Conservation (phyloP, 2,113 vertebrate species). For the Heterotilapia buettikoferi region DNA sequence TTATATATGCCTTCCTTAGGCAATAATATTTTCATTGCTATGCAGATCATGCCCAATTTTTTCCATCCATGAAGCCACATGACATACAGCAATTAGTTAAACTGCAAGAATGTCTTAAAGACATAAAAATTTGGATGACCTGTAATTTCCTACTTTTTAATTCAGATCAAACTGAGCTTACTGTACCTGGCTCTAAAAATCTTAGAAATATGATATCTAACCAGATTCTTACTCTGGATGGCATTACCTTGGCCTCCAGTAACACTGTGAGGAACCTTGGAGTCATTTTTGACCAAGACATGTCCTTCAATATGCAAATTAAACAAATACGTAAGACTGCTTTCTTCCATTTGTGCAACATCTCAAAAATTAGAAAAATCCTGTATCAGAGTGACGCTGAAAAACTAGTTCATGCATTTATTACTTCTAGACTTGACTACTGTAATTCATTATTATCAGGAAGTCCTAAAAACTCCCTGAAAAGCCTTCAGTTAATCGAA, state of each 20-base stretch:
- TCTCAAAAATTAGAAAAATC: background rate
- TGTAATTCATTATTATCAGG: background rate
- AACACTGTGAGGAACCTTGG: fast-evolving
- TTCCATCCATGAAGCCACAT: background rate
- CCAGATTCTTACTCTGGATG: background rate
- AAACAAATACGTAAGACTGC: background rate
- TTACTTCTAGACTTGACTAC: background rate
- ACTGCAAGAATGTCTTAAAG: background rate
- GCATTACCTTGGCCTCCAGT: background rate
- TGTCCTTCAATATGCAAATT: background rate
- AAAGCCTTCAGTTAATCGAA: background rate
- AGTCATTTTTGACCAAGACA: background rate
- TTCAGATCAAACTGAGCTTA: background rate
- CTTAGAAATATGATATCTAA: background rate
- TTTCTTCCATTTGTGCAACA: background rate
- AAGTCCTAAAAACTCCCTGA: fast-evolving
- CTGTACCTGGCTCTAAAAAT: background rate
- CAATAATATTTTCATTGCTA: background rate
- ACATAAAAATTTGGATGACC: background rate
- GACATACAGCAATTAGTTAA: background rate
- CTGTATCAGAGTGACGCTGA: background rate
- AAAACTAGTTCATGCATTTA: background rate
- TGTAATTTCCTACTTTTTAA: background rate
- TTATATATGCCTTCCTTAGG: background rate
- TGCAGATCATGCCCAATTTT: background rate